Conservation (phyloP, 2,113 vertebrate genomes). For the Phasianus colchicus region DNA sequence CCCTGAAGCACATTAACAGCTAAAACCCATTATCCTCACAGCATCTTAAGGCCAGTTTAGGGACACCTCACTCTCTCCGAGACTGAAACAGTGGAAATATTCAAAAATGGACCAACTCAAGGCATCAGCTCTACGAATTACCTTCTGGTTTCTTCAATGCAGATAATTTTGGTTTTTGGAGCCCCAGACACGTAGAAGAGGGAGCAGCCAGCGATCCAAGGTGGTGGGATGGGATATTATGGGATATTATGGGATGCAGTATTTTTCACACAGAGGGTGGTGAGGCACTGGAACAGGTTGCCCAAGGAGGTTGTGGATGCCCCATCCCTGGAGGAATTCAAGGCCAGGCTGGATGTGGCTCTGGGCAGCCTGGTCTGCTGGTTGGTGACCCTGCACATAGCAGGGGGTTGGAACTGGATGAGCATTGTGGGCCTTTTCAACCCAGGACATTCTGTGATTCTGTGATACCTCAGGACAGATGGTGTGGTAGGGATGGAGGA, state of each 20-base stretch:
- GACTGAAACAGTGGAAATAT: background rate
- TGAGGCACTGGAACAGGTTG: no score
- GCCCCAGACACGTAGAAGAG: background rate
- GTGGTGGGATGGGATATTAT: background rate
- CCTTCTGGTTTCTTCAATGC: background rate
- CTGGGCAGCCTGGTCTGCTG: no score
- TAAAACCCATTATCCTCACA: background rate
- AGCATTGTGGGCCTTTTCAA: no score
- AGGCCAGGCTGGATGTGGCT: no score
- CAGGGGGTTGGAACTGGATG: no score
- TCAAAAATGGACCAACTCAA: background rate
- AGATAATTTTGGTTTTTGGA: background rate
- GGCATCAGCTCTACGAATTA: background rate
- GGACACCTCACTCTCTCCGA: background rate
- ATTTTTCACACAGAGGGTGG: no score
- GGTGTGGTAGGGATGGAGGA: background rate
- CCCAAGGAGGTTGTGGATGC: no score
- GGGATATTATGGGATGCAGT: no score
- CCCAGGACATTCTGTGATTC: no score
- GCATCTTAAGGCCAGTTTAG: background rate
- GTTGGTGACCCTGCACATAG: no score
- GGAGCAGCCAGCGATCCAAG: background rate
- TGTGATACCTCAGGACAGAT: background rate
- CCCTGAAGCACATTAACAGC: background rate
- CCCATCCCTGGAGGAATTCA: no score